Conservation (phyloP, 1,140 invertebrate genomes). For the Phortica variegata region DNA sequence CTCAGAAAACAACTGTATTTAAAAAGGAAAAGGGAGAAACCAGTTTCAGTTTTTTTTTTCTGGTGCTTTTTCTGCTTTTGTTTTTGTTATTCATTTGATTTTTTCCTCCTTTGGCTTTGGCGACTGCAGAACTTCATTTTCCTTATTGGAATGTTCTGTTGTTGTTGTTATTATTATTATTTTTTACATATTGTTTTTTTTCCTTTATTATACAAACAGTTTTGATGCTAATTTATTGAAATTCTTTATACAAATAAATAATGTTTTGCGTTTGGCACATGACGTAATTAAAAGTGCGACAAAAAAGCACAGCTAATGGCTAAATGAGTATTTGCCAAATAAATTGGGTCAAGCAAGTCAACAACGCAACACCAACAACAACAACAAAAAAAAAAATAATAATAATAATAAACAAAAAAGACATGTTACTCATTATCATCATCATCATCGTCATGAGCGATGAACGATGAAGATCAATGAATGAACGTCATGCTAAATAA, state of each 20-base stretch:
- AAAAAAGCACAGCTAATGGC: slow-evolving; percentile 12
- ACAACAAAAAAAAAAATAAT: too few relatives aligned
- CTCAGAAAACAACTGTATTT: slow-evolving; percentile 45
- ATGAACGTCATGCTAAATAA: too few relatives aligned
- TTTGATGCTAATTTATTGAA: neutral
- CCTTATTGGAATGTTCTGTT: slow-evolving; percentile 31
- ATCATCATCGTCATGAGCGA: too few relatives aligned
- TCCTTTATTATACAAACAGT: neutral
- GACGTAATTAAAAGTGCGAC: slow-evolving; percentile 2
- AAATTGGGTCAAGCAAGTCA: slow-evolving; percentile 42
- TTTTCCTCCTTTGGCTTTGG: too few relatives aligned
- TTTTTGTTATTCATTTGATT: slow-evolving; percentile 5
- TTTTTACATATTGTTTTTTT: slow-evolving; percentile 3
- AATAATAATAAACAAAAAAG: too few relatives aligned
- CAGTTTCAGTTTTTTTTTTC: slow-evolving; percentile 38
- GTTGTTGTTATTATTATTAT: neutral
- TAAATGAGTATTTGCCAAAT: slow-evolving; percentile 41
- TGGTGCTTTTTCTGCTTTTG: neutral
- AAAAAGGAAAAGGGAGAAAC: slow-evolving; percentile 53
- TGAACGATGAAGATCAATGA: too few relatives aligned
- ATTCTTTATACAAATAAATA: slow-evolving; percentile 3
- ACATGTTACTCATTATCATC: too few relatives aligned
- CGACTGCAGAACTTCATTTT: slow-evolving; percentile 46
- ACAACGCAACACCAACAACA: too few relatives aligned
- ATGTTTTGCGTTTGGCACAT: neutral